Percentiles rank a stretch among this genome's conserved stretches.
Conservation (phyloP, 2,797 vertebrate genomes). For the Macropus fuliginosus region DNA sequence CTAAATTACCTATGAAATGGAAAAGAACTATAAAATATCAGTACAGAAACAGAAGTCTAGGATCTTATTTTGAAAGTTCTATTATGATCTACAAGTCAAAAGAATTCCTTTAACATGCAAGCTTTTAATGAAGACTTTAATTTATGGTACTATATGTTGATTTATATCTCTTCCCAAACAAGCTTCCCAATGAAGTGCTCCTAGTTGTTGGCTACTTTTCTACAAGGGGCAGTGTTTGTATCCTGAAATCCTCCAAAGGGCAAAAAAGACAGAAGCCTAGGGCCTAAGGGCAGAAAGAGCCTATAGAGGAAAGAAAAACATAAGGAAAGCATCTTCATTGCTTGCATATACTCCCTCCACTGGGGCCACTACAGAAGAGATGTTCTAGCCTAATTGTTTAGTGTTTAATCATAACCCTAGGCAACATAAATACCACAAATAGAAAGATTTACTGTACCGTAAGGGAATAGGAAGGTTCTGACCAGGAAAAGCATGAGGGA, state of each 20-base stretch:
- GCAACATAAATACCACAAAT: neutral
- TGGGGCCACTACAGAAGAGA: neutral
- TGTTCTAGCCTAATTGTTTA: neutral
- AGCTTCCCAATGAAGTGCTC: neutral
- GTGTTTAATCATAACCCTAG: neutral
- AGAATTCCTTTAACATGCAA: neutral
- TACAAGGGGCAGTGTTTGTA: neutral
- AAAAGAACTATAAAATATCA: neutral
- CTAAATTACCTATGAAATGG: neutral
- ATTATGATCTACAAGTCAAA: neutral
- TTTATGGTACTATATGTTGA: neutral
- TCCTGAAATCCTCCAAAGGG: neutral
- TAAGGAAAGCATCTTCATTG: neutral
- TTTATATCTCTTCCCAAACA: neutral
- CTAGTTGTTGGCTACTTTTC: neutral
- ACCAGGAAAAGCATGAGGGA: neutral
- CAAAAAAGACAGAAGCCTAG: neutral
- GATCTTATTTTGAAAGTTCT: neutral
- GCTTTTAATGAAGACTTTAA: neutral
- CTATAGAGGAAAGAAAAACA: neutral
- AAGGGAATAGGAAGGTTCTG: neutral
- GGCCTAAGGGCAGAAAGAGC: neutral
- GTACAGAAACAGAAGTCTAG: neutral
- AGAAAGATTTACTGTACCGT: neutral
- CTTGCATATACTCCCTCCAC: neutral